These are phyloP conservation scores for Psittacula echo DNA, from an alignment of 2,797 vertebrate species.

Conservation along the genomic window DNA sequence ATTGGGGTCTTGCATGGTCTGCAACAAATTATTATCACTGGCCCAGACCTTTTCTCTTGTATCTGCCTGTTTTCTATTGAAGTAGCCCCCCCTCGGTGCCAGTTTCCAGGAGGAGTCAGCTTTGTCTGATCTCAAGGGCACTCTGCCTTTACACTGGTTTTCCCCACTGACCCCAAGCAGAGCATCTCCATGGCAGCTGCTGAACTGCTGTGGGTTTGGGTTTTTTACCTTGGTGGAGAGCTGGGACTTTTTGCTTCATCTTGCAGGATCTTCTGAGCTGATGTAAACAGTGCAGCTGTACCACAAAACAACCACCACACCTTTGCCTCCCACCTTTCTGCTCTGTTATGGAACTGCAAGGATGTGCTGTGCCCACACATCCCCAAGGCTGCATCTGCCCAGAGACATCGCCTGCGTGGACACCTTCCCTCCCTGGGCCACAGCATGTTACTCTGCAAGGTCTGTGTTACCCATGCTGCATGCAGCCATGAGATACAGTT, in stretches of 20 bases:
- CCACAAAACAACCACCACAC: background rate
- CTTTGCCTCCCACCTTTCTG: background rate
- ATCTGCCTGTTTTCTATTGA: background rate
- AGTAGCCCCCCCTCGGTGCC: background rate
- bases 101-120: background rate
- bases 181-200: background rate
- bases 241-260: background rate
- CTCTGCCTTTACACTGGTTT: background rate
- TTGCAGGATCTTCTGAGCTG: background rate
- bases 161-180: background rate
- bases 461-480: too few species aligned
- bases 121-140: background rate
- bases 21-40: background rate
- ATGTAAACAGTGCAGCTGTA: background rate
- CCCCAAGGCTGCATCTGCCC: background rate
- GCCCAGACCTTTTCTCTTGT: background rate
- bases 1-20: background rate
- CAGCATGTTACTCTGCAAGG: background rate
- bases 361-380: accelerated
- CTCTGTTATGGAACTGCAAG: background rate
- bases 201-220: background rate
- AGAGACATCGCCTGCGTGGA: background rate
- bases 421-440: background rate
- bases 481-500: background rate
- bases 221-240: slow-evolving; percentile 9